Percentiles rank a stretch among this genome's conserved stretches.
Evolutionary conservation across 92 coral and sea anemone genomes (phyloP).

Genomic region (Bergia sp.): DNA sequence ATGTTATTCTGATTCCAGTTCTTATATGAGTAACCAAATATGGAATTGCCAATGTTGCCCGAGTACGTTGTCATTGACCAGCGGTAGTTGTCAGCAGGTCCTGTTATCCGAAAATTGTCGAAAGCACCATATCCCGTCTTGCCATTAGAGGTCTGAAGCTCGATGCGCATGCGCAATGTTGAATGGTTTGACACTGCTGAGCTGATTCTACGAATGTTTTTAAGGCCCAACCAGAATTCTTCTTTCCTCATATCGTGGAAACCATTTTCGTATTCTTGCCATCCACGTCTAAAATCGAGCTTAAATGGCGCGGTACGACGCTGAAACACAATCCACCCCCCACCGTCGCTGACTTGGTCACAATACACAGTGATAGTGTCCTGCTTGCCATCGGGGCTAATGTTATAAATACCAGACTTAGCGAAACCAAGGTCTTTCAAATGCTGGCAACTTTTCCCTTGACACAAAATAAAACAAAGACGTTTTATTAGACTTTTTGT

Average conservation of each 20-base stretch:
- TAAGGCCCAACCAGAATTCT: constrained; percentile 17
- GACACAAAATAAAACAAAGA: neutral
- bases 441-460: neutral
- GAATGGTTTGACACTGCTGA: neutral
- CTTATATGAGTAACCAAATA: neutral
- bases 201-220: neutral
- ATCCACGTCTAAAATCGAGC: neutral
- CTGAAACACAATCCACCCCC: constrained; percentile 39
- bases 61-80: constrained; percentile 21
- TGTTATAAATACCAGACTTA: constrained; percentile 18
- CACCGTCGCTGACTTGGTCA: constrained; percentile 28
- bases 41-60: constrained; percentile 15
- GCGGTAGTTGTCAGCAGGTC: neutral
- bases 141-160: neutral
- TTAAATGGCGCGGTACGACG: constrained; percentile 1
- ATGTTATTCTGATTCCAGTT: neutral
- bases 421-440: constrained; percentile 19
- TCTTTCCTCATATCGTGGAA: neutral
- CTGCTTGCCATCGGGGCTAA: constrained; percentile 10
- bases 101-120: neutral
- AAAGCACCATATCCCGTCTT: neutral
- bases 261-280: constrained; percentile 29
- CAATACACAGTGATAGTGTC: constrained; percentile 22
- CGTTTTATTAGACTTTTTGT: too few relatives aligned
- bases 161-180: neutral